Conservation (phyloP, 2,888 invertebrate species). For the Cartodere bifasciata region DNA sequence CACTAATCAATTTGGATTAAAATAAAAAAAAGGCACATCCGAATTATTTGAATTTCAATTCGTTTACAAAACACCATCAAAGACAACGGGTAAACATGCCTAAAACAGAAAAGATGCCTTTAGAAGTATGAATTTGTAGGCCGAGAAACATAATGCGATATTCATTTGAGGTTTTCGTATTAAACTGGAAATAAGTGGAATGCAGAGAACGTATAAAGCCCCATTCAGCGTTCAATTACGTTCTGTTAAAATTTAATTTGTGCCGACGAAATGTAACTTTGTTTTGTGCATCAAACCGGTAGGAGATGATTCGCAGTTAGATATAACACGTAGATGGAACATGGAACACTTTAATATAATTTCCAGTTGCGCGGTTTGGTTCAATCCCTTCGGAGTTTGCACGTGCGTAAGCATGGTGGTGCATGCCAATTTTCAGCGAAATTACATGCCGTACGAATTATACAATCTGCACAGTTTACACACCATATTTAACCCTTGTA, state of each 20-base stretch:
- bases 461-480: too few species aligned
- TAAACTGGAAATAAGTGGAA: slow-evolving; percentile 34
- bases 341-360: slow-evolving; percentile 32
- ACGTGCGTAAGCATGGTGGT: slow-evolving; percentile 28
- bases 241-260: slow-evolving; percentile 30
- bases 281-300: slow-evolving; percentile 24
- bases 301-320: slow-evolving; percentile 22
- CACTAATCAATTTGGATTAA: too few species aligned
- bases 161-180: slow-evolving; percentile 31
- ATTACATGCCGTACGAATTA: slow-evolving; percentile 26
- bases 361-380: slow-evolving; percentile 31
- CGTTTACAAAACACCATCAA: too few species aligned
- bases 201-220: slow-evolving; percentile 31
- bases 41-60: too few species aligned
- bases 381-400: slow-evolving; percentile 33
- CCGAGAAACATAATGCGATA: slow-evolving; percentile 18
- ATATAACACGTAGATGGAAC: slow-evolving; percentile 21
- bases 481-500: too few species aligned
- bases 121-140: slow-evolving; percentile 14
- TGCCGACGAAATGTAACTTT: slow-evolving; percentile 29
- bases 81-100: too few species aligned
- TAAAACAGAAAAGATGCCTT: too few species aligned
- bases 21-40: too few species aligned
- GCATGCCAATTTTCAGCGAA: slow-evolving; percentile 30
- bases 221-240: slow-evolving; percentile 35